Conservation (phyloP, 2,797 vertebrate species). For the Dipus sagitta region DNA sequence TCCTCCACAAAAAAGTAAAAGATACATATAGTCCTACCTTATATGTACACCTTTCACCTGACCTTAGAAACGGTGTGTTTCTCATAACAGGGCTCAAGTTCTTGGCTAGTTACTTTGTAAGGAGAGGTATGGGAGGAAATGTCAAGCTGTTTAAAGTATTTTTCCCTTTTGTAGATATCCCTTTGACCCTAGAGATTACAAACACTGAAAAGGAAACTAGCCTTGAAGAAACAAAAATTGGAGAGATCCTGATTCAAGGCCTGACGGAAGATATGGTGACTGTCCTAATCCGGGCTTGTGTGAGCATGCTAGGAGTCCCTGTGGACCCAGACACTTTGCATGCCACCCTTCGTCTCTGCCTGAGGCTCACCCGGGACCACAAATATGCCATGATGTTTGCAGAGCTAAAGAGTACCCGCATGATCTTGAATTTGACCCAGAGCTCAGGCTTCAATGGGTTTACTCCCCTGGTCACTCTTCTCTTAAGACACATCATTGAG, state of each 20-base stretch:
- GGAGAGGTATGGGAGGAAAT: conserved; percentile 12
- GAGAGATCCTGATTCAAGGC: conserved; percentile 93
- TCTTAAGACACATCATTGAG: conserved; percentile 98
- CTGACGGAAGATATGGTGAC: conserved; percentile 96
- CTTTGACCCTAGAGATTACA: conserved; percentile 76
- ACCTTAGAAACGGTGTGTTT: conserved; percentile 50
- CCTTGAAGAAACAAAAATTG: conserved; percentile 84
- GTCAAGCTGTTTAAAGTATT: conserved; percentile 42
- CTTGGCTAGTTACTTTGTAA: conserved; percentile 17
- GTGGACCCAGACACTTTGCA: conserved; percentile 98
- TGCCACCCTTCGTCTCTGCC: conserved; percentile 95
- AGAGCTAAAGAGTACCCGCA: conserved; percentile 96
- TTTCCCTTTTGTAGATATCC: conserved; percentile 72
- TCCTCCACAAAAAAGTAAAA: not conserved
- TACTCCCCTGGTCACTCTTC: conserved; percentile 95
- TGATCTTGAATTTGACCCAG: conserved; percentile 96
- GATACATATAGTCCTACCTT: not conserved
- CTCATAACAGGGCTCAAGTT: conserved; percentile 2
- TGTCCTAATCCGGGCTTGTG: conserved; percentile 95
- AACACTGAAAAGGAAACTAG: conserved; percentile 81
- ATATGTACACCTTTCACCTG: conserved; percentile 4
- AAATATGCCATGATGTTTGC: conserved; percentile 98
- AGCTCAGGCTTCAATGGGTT: conserved; percentile 97
- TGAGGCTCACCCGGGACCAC: conserved; percentile 96
- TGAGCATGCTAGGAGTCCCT: conserved; percentile 97